Evolutionary conservation across 2,888 invertebrate genomes (phyloP).

Genomic region (Pyrochroa serraticornis): DNA sequence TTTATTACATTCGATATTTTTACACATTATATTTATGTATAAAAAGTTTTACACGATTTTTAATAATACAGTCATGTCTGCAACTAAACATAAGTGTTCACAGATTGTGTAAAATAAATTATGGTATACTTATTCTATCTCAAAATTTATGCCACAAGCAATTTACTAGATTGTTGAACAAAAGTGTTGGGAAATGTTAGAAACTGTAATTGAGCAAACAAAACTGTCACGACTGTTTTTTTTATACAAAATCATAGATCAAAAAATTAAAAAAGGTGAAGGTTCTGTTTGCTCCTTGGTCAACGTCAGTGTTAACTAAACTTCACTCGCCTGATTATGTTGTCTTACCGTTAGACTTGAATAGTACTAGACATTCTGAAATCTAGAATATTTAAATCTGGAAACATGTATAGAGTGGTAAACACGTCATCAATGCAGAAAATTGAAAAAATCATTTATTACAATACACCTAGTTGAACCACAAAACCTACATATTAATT

Average conservation of each 20-base stretch:
- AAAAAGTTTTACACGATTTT: slow-evolving; percentile 53
- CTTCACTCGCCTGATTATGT: slow-evolving; percentile 2
- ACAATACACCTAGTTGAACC: slow-evolving; percentile 57
- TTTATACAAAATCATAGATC: slow-evolving; percentile 8
- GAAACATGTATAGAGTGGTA: slow-evolving; percentile 31
- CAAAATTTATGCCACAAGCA: slow-evolving; percentile 11
- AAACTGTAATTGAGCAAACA: slow-evolving; percentile 18
- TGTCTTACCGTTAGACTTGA: slow-evolving; percentile 17
- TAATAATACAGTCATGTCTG: slow-evolving; percentile 51
- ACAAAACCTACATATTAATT: slow-evolving; percentile 57
- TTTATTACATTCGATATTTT: slow-evolving; percentile 45
- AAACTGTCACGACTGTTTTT: slow-evolving; percentile 13
- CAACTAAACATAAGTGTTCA: slow-evolving; percentile 38
- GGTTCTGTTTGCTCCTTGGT: slow-evolving; percentile 30
- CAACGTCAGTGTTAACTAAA: slow-evolving; percentile 25
- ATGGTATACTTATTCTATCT: slow-evolving; percentile 32
- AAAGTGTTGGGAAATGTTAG: slow-evolving; percentile 15
- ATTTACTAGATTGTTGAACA: background rate
- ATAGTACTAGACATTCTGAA: slow-evolving; percentile 24
- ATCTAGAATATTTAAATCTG: slow-evolving; percentile 24
- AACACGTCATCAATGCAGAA: slow-evolving; percentile 31
- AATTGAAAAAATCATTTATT: slow-evolving; percentile 40
- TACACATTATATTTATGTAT: slow-evolving; percentile 56
- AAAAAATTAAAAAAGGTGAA: slow-evolving; percentile 12
- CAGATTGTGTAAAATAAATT: slow-evolving; percentile 40